Evolutionary conservation across 1,140 invertebrate species (phyloP).

Genomic region (Phocides pigmalion): DNA sequence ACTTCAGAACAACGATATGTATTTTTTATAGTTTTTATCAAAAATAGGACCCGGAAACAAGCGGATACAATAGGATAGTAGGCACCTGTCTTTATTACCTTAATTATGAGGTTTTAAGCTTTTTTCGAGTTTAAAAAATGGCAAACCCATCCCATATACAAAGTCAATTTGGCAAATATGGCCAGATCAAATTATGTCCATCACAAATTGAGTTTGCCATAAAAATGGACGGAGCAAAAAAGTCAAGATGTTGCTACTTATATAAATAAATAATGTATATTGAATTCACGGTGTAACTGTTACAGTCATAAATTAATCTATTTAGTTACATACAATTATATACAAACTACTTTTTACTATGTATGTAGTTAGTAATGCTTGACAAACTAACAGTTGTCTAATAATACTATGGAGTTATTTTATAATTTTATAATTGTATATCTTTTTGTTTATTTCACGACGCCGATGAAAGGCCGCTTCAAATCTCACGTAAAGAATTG

Average conservation of each 20-base stretch:
- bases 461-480: no score
- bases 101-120: neutral
- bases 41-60: slow-evolving; percentile 3
- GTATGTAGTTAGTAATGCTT: no score
- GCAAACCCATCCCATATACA: neutral
- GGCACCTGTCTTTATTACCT: slow-evolving; percentile 4
- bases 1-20: no score
- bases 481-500: no score
- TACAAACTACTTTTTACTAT: no score
- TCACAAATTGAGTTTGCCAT: slow-evolving; percentile 11
- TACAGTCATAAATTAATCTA: no score
- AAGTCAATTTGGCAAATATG: slow-evolving; percentile 26
- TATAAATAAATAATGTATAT: neutral
- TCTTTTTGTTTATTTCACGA: no score
- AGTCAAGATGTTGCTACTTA: neutral
- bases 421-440: no score
- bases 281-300: neutral
- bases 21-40: no score
- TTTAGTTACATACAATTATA: no score
- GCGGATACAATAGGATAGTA: neutral
- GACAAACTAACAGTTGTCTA: no score
- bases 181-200: slow-evolving; percentile 5
- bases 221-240: neutral
- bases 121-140: slow-evolving; percentile 5
- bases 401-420: no score